Evolutionary conservation across 2,113 vertebrate species (phyloP).

Genomic region (Tupaia chinensis): DNA sequence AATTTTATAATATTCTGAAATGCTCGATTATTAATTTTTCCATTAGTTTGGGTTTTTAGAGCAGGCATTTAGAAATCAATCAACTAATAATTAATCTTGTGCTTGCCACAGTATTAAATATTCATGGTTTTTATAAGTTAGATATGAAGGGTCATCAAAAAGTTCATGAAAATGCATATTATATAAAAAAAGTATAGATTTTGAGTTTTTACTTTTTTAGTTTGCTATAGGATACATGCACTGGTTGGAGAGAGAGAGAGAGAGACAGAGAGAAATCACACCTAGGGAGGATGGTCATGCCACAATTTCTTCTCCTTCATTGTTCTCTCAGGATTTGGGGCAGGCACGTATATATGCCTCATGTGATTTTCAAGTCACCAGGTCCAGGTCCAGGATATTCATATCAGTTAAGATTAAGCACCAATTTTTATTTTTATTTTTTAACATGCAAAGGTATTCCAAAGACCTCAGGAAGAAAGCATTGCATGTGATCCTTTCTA

Average conservation of each 20-base stretch:
- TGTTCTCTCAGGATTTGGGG: no score
- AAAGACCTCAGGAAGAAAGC: not conserved
- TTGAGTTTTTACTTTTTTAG: no score
- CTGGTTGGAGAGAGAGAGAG: no score
- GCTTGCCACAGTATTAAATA: conserved; percentile 62
- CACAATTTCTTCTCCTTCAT: no score
- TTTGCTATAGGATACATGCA: no score
- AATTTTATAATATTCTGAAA: conserved; percentile 58
- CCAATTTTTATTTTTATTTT: not conserved
- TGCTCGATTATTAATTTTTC: conserved; percentile 66
- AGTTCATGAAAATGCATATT: no score
- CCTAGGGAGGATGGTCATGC: no score
- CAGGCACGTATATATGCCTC: no score
- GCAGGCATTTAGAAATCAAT: conserved; percentile 54
- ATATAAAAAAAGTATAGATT: no score
- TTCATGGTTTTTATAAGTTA: conserved; percentile 70
- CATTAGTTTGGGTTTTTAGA: conserved; percentile 59
- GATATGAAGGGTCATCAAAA: not conserved
- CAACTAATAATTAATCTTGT: conserved; percentile 67
- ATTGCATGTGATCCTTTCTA: not conserved
- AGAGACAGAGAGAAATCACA: no score
- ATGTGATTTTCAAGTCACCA: no score
- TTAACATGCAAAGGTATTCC: conserved; percentile 36
- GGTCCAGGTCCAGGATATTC: not conserved
- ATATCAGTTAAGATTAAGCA: not conserved